phyloP scores from a whole-genome alignment of 2,113 vertebrate species.

The Mastomys coucha region DNA sequence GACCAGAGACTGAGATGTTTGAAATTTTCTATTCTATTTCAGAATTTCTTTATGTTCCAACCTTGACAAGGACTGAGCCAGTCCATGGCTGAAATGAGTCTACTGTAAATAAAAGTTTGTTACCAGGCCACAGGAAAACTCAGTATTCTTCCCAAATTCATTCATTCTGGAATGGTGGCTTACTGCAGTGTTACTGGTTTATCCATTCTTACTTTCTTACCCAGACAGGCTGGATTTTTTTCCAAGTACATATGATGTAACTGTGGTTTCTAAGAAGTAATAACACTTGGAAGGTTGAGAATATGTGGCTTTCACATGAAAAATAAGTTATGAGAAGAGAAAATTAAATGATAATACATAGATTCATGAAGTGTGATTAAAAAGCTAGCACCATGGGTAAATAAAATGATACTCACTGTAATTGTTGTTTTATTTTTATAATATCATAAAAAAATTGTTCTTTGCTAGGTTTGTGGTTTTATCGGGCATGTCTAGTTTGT shows the following conservation, averaged over 20 bases:
- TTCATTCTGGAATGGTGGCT: neutral
- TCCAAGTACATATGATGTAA: neutral
- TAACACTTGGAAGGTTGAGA: neutral
- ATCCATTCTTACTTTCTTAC: neutral
- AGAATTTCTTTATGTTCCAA: neutral
- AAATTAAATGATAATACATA: slow-evolving; percentile 13
- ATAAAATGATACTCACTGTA: slow-evolving; percentile 15
- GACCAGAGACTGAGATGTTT: slow-evolving; percentile 74
- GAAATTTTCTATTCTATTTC: slow-evolving; percentile 76
- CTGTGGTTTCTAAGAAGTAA: neutral
- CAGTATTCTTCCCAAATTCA: neutral
- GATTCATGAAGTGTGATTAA: slow-evolving; percentile 58
- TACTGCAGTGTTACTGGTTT: neutral
- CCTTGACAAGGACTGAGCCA: neutral
- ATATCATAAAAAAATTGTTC: slow-evolving; percentile 56
- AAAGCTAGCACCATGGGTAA: neutral
- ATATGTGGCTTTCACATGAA: neutral
- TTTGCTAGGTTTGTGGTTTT: slow-evolving; percentile 50
- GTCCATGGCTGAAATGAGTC: neutral
- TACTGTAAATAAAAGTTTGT: neutral
- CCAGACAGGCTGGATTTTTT: neutral
- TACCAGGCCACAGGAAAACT: no score
- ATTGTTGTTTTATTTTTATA: slow-evolving; percentile 66
- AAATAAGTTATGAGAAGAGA: neutral
- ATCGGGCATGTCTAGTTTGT: slow-evolving; percentile 29